Conservation (phyloP, 2,113 vertebrate species). For the Pseudonaja textilis region DNA sequence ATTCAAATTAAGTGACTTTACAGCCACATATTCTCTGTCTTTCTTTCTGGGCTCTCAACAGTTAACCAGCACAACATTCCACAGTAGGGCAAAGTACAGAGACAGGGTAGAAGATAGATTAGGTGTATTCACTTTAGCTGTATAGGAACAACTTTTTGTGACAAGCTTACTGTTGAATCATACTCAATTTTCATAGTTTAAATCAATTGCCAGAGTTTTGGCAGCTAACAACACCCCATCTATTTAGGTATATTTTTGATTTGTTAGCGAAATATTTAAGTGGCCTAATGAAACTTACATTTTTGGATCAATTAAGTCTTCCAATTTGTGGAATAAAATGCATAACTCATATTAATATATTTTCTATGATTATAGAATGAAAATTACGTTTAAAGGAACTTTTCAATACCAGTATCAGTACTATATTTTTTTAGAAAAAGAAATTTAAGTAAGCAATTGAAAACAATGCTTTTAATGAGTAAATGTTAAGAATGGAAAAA, state of each 20-base stretch:
- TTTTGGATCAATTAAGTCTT: too few relatives aligned
- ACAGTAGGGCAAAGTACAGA: slow-evolving; percentile 47
- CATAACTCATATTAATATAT: neutral
- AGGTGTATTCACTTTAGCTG: slow-evolving; percentile 37
- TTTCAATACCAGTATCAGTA: neutral
- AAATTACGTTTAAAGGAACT: neutral
- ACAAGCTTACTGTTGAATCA: accelerated
- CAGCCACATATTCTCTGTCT: slow-evolving; percentile 2
- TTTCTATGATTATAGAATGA: neutral
- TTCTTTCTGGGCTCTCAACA: slow-evolving; percentile 27
- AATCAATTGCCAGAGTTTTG: neutral
- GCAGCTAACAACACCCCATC: neutral
- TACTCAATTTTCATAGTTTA: accelerated
- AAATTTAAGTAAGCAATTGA: neutral
- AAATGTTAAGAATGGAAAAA: neutral
- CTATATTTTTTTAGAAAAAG: neutral
- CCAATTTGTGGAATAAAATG: too few relatives aligned
- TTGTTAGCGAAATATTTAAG: neutral
- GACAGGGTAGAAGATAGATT: slow-evolving; percentile 5
- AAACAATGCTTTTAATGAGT: neutral
- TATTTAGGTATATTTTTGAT: neutral
- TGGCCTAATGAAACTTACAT: neutral
- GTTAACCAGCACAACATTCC: slow-evolving; percentile 28
- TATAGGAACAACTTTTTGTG: accelerated
- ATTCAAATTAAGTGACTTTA: neutral